A percentile compares a stretch with the other conserved stretches of the same genome.
phyloP scores from a whole-genome alignment of 1,140 invertebrate species.

The Camponotus pennsylvanicus region DNA sequence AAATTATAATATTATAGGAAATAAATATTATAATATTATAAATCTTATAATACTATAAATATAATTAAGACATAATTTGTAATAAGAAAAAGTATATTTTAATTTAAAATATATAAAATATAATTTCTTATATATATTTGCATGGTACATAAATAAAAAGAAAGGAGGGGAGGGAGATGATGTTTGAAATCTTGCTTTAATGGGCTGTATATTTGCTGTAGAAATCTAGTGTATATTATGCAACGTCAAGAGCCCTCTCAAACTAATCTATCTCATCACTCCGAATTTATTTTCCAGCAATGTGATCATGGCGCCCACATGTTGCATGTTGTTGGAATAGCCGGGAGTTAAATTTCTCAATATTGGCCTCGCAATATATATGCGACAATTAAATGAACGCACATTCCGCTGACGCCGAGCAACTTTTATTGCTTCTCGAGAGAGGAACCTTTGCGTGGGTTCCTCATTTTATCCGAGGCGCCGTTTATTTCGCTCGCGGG shows the following conservation, averaged over 20 bases:
- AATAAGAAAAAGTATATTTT: no score
- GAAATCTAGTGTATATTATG: no score
- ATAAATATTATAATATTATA: neutral
- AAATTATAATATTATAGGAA: no score
- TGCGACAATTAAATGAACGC: conserved; percentile 31
- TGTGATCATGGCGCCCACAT: neutral
- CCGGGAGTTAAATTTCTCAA: neutral
- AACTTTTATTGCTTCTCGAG: conserved; percentile 39
- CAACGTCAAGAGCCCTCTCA: neutral
- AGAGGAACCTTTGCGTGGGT: conserved; percentile 7
- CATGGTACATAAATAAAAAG: neutral
- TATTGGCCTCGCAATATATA: conserved; percentile 27
- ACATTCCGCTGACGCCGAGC: conserved; percentile 11
- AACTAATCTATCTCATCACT: neutral
- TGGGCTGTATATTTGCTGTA: no score
- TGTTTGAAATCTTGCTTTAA: no score
- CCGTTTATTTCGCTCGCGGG: conserved; percentile 16
- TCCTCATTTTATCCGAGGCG: neutral
- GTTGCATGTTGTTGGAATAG: neutral
- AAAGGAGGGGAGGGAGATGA: no score
- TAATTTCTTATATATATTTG: neutral
- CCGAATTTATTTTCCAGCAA: neutral
- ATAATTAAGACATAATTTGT: no score
- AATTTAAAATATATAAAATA: no score
- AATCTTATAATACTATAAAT: neutral